Percentiles rank a stretch among this genome's conserved stretches.
phyloP scores from a whole-genome alignment of 1,140 invertebrate species.

The Neodiprion fabricii region DNA sequence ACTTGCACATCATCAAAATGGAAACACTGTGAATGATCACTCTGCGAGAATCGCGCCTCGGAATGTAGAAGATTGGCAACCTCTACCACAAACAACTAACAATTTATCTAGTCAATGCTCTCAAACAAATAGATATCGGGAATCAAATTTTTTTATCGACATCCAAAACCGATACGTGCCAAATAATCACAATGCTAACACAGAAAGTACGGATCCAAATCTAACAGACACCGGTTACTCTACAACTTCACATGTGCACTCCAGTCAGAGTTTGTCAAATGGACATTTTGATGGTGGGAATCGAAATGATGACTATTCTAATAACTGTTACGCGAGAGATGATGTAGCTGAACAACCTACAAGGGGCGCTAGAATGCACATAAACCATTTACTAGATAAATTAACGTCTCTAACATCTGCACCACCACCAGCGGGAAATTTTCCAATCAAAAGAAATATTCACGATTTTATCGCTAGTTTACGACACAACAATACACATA shows the following conservation, averaged over 20 bases:
- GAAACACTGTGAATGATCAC: constrained; percentile 9
- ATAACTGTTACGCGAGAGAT: constrained; percentile 8
- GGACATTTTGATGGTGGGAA: constrained; percentile 22
- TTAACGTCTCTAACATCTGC: constrained; percentile 40
- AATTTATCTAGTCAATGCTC: constrained; percentile 10
- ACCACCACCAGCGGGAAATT: constrained; percentile 22
- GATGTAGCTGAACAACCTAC: constrained; percentile 34
- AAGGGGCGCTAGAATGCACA: constrained; percentile 50
- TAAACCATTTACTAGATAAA: constrained; percentile 54
- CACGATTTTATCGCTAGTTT: constrained; percentile 44
- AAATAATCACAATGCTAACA: constrained; percentile 15
- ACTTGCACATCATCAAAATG: constrained; percentile 32
- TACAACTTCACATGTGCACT: constrained; percentile 24
- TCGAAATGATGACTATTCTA: neutral
- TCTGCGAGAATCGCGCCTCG: neutral
- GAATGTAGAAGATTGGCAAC: constrained; percentile 15
- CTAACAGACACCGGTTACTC: constrained; percentile 31
- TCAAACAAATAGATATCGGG: constrained; percentile 21
- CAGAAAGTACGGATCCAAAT: constrained; percentile 25
- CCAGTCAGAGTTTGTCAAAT: constrained; percentile 25
- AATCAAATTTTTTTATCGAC: constrained; percentile 14
- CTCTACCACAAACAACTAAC: constrained; percentile 10
- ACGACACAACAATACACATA: constrained; percentile 28
- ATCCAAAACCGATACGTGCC: constrained; percentile 19
- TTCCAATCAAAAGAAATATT: constrained; percentile 42